Base-by-base conservation (phyloP, 2,888 invertebrate species). In the Dynastes maya region DNA sequence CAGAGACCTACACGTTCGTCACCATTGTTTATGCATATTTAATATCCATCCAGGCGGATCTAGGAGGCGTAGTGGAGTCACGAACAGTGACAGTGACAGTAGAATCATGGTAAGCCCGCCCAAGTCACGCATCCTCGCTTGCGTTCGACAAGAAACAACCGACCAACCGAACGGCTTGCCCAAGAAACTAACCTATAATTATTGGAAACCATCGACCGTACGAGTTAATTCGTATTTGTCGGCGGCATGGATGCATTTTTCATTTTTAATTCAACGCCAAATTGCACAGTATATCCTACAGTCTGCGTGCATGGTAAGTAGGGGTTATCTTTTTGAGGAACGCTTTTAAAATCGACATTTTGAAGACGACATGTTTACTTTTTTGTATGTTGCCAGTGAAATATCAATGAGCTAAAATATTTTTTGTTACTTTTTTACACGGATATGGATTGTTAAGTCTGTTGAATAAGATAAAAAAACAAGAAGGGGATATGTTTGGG, bases 81-180 rank as follows among this genome's bases (percentile, higher is more conserved):
- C 87, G 87, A 87, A 87, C 84, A 80, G 81, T 83, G 84, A 85
- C 86, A 86, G 86, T 87, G 86, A 86, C 85, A 86, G 86, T 85
- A 82, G 85, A 86, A 84, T 85, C 85, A 85, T 84, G 85, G 82
- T 84, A 83, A 84, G 84, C 85, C 87, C 87, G 87, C 87, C 87
- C 86, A 83, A 86, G 87, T 87, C 87, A 87, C 87, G 87, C 87
- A 87, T 87, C 86, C 85, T 84, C 85, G 86, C 83, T 85, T 85
- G 83, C 86, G 86, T 85, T 86, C 85, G 83, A 84, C 86, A 85
- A 85, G 85, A 79, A 85, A 85, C 83, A 86, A 84, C 86, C 86
- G 86, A 85, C 87, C 87, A 87, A 86, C 87, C 86, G 55, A 86
- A 86, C 85, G 84, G 85, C 84, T 83, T 85, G 83, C 82, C 84